Evolutionary conservation across 2,888 invertebrate species (phyloP), one percentile per base, ranked within the genome.

Genomic region (Hirtodrosophila confusa): DNA sequence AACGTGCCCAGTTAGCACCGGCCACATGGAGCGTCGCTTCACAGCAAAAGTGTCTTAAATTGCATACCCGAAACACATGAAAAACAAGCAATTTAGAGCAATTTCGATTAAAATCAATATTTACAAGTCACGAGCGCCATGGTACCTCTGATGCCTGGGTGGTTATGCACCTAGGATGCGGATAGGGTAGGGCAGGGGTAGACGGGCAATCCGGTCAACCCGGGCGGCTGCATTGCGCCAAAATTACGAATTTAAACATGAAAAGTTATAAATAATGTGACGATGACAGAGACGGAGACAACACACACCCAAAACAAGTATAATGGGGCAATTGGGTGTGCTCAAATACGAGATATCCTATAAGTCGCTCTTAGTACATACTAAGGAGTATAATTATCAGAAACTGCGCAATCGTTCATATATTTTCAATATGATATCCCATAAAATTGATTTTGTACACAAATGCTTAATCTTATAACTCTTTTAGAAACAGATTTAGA

Each of bases 71-170:
- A 75, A 67, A 58, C 68, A 70, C 66, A 73, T 57, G 64, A 48
- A 68, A 57, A 65, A 55, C 72, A 82, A 69, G 80, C 74, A 80
- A 86, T 90, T 90, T 85, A 75, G 75, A 79, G 84, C 89, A 86
- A 89, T 89, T 90, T 90, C 87, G 89, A 90, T 90, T 88, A 88
- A 90, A 90, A 90, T 90, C 90, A 90, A 90, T 89, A 89, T 85
- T 80, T 72, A 75, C 77, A 82, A 74, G 78, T 69, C 69, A 69
- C 71, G 61, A 73, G 66, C 78, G 65, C 64, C 66, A 65, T 40
- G 48, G 45, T 40, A 31, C 23, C 41, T 35, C 45, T 47, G 39
- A 49, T 41, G 56, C 45, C 45, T 65, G 69, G 69, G 69, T 69
- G 69, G 48, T 27, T 27, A 10, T 27, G 45, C 40, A 56, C 33